Base-by-base conservation (phyloP, 2,888 invertebrate species). In the Piscicola geometra region DNA sequence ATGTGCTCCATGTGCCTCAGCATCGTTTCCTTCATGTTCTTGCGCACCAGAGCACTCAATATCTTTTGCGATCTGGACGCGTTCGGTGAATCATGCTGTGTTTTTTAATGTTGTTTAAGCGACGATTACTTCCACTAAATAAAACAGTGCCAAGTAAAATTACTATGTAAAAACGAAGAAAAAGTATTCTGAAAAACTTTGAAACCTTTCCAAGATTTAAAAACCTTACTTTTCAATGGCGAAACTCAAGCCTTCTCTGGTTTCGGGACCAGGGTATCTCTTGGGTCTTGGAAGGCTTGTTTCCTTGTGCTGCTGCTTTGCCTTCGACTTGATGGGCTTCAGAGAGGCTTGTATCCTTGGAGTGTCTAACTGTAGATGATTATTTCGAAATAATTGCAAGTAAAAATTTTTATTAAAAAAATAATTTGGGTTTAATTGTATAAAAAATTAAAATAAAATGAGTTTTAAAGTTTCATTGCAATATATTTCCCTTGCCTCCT, bases 21-120 rank as follows among this genome's bases (percentile, higher is more conserved):
- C 73, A 73, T 73, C 25, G 32, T 73, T 35, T 73, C 73, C 28
- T 73, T 73, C 73, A 73, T 73, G 52, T 60, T 56, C 64, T 73
- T 73, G 25, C 56, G 52, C 35, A 73, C 25, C 33, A 73, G n/a
- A 0, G 64, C 73, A n/a, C 25, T 36, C 18, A 73, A 28, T 15
- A 73, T 73, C 33, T 73, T 73, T 35, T 73, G 52, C 0, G 73
- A 64, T 64, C 73, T 73, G 15, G n/a, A n/a, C n/a, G n/a, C n/a
- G n/a, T n/a, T n/a, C n/a, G n/a, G n/a, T n/a, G n/a, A n/a, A n/a
- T n/a, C n/a, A n/a, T n/a, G n/a, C n/a, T n/a, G n/a, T n/a, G n/a
- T n/a, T n/a, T n/a, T n/a, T n/a, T 28, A 12, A 9, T 28, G 30
- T 64, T 64, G 30, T 67, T 21, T 36, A 33, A 33, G 25, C 33